Percentiles rank a stretch among this genome's conserved stretches.
These are phyloP conservation scores for Naja naja DNA, from an alignment of 2,113 vertebrate genomes.

Conservation along the genomic window DNA sequence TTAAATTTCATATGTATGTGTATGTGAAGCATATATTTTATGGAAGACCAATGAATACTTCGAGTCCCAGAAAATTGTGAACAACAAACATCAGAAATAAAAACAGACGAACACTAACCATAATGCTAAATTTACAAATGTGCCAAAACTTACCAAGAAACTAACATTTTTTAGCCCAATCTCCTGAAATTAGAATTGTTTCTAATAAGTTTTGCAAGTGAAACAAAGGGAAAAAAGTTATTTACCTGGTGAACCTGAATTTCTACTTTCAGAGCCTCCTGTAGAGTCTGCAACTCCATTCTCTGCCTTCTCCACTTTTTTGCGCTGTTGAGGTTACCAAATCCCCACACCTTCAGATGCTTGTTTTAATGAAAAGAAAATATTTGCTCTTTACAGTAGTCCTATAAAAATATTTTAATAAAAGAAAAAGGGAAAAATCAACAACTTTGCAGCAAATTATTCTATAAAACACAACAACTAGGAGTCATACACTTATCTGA, in stretches of 20 bases:
- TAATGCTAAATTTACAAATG: slow-evolving; percentile 23
- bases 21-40: neutral
- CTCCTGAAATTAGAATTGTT: slow-evolving; percentile 25
- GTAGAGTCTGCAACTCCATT: slow-evolving; percentile 98
- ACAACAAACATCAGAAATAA: slow-evolving; percentile 13
- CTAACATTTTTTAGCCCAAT: slow-evolving; percentile 20
- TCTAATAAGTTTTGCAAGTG: neutral
- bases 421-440: neutral
- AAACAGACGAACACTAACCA: neutral
- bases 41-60: neutral
- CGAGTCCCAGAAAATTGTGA: neutral
- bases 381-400: slow-evolving; percentile 56
- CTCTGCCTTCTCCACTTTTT: slow-evolving; percentile 81
- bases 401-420: slow-evolving; percentile 54
- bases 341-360: slow-evolving; percentile 68
- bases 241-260: slow-evolving; percentile 98
- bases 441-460: neutral
- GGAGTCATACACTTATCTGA: neutral
- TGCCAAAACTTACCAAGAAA: slow-evolving; percentile 17
- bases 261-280: slow-evolving; percentile 99
- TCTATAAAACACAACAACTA: neutral
- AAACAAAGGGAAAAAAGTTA: slow-evolving; percentile 32
- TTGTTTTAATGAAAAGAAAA: slow-evolving; percentile 55
- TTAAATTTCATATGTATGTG: neutral
- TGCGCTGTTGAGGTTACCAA: slow-evolving; percentile 63